These are phyloP conservation scores for Brienomyrus brachyistius DNA, from an alignment of 2,113 vertebrate genomes.

Conservation along the genomic window DNA sequence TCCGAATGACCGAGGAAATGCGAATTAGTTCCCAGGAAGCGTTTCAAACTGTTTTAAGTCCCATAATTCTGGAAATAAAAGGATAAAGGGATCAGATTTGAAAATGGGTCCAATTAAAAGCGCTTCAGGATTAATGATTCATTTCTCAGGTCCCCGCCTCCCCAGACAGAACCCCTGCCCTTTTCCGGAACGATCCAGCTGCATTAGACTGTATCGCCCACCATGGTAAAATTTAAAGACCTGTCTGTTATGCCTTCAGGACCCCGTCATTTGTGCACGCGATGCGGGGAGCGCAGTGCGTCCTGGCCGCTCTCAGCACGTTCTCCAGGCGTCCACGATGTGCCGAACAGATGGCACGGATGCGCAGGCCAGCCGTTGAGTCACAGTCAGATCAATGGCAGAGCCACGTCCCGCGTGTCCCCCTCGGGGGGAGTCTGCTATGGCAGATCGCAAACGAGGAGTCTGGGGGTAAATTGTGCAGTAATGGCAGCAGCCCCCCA, in stretches of 20 bases:
- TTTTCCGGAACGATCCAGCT: neutral
- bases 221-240: neutral
- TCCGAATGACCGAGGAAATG: neutral
- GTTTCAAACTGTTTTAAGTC: neutral
- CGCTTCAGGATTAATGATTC: neutral
- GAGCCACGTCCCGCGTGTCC: slow-evolving; percentile 68
- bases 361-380: slow-evolving; percentile 73
- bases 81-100: neutral
- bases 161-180: neutral
- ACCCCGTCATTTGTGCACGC: neutral
- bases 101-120: neutral
- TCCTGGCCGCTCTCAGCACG: slow-evolving; percentile 37
- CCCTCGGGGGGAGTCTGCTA: slow-evolving; percentile 69
- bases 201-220: neutral
- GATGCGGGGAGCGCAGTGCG: slow-evolving; percentile 2
- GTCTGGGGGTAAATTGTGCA: slow-evolving; percentile 65
- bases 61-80: neutral
- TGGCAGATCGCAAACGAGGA: slow-evolving; percentile 67
- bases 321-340: slow-evolving; percentile 56
- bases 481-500: slow-evolving; percentile 52
- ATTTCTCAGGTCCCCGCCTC: neutral
- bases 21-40: neutral
- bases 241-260: neutral
- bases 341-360: slow-evolving; percentile 72
- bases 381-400: slow-evolving; percentile 71